Conservation (phyloP, 2,113 vertebrate genomes). For the Drymodes brunneopygia region DNA sequence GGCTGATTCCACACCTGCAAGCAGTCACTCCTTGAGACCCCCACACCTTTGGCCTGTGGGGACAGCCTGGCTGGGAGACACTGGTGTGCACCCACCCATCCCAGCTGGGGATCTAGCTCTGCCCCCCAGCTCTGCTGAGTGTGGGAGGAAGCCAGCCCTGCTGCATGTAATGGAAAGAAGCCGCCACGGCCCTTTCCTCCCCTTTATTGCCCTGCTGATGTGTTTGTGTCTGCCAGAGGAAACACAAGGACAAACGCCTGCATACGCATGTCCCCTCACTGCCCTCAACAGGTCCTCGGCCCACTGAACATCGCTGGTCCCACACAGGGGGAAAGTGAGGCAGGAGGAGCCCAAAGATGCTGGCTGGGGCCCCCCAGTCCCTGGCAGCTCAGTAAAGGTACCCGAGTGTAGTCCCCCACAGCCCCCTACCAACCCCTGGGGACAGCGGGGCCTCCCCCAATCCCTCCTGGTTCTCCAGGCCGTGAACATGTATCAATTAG, state of each 20-base stretch:
- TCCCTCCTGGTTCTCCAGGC: not conserved
- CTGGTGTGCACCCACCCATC: not conserved
- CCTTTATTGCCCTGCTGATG: constrained; percentile 30
- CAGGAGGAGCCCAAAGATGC: fast-evolving
- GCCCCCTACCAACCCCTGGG: too few species aligned
- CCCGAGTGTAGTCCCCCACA: not conserved
- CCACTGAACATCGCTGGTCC: too few species aligned
- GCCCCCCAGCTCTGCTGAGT: not conserved
- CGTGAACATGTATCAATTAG: constrained; percentile 18
- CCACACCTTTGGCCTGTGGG: not conserved
- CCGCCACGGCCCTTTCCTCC: constrained; percentile 14
- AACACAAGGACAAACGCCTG: not conserved
- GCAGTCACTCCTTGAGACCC: not conserved
- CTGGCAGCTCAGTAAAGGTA: not conserved
- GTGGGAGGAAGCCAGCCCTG: not conserved
- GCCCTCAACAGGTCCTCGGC: not conserved
- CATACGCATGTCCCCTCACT: not conserved
- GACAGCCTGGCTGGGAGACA: not conserved
- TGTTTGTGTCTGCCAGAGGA: constrained; percentile 22
- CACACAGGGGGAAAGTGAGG: not conserved
- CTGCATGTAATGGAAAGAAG: constrained; percentile 1
- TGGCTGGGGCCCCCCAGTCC: not conserved
- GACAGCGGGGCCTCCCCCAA: not conserved
- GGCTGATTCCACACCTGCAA: not conserved
- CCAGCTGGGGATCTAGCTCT: not conserved